phyloP scores from a whole-genome alignment of 1,140 invertebrate genomes.

The Trinorchestia longiramus region DNA sequence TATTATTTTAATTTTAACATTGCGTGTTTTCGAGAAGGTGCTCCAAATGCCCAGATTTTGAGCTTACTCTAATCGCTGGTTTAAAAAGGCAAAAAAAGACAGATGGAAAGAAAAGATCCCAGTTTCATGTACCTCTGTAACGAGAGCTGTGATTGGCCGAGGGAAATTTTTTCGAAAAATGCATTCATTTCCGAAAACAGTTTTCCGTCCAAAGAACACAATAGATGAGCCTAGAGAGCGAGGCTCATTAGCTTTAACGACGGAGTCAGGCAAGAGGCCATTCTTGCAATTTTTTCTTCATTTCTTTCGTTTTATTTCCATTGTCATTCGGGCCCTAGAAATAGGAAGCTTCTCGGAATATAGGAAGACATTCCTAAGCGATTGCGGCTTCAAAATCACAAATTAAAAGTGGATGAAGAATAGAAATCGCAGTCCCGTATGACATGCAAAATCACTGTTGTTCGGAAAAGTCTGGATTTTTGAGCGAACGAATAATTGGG shows the following conservation, averaged over 20 bases:
- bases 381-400: background rate
- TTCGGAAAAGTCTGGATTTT: too few species aligned
- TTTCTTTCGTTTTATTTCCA: background rate
- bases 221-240: background rate
- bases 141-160: background rate
- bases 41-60: background rate
- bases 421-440: too few species aligned
- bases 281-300: background rate
- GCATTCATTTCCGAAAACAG: background rate
- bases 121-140: background rate
- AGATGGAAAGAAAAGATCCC: background rate
- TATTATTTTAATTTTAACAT: background rate
- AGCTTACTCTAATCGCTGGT: background rate
- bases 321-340: background rate
- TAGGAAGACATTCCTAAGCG: background rate
- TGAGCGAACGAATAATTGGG: too few species aligned
- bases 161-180: background rate
- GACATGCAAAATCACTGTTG: too few species aligned
- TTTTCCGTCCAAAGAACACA: constrained; percentile 6
- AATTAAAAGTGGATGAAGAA: background rate
- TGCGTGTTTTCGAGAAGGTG: background rate
- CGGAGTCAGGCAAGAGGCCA: constrained; percentile 11
- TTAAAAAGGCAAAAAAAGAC: background rate
- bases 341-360: background rate
- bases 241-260: constrained; percentile 36